A percentile compares a stretch with the other conserved stretches of the same genome.
Evolutionary conservation across 2,113 vertebrate genomes (phyloP).

Genomic region (Dicrurus megarhynchus): DNA sequence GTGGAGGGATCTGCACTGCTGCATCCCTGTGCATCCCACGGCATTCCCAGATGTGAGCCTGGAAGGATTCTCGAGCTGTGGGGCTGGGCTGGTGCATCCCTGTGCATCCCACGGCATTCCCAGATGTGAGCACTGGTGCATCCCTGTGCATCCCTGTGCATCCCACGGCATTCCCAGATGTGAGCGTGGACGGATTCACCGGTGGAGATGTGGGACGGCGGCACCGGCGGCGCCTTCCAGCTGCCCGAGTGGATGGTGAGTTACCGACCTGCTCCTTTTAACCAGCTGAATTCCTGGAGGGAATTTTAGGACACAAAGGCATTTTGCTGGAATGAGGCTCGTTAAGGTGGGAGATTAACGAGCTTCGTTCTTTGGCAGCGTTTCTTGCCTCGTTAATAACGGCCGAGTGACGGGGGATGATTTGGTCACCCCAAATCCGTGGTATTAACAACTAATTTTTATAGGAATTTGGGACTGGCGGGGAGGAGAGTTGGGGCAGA

Average conservation of each 20-base stretch:
- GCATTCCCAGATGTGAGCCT: not conserved
- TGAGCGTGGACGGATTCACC: not conserved
- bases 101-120: not conserved
- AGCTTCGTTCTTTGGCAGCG: fast-evolving
- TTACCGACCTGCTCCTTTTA: fast-evolving
- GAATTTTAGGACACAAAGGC: fast-evolving
- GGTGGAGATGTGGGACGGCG: slow-evolving; percentile 67
- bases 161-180: not conserved
- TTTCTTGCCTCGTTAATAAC: fast-evolving
- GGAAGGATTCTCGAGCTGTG: not conserved
- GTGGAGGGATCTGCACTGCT: not conserved
- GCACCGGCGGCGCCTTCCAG: slow-evolving; percentile 40
- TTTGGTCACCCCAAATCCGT: not conserved
- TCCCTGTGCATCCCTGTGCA: not conserved
- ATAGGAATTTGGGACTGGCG: fast-evolving
- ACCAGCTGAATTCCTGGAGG: not conserved
- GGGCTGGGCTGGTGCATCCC: not conserved
- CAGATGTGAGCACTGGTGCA: not conserved
- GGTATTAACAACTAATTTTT: fast-evolving
- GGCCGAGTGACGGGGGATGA: fast-evolving
- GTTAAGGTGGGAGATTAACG: fast-evolving
- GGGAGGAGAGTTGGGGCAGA: not conserved
- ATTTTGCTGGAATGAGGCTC: not conserved
- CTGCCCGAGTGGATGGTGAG: slow-evolving; percentile 80
- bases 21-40: not conserved